Conservation (phyloP, 2,113 vertebrate species). For the Hippocampus guttulatus region DNA sequence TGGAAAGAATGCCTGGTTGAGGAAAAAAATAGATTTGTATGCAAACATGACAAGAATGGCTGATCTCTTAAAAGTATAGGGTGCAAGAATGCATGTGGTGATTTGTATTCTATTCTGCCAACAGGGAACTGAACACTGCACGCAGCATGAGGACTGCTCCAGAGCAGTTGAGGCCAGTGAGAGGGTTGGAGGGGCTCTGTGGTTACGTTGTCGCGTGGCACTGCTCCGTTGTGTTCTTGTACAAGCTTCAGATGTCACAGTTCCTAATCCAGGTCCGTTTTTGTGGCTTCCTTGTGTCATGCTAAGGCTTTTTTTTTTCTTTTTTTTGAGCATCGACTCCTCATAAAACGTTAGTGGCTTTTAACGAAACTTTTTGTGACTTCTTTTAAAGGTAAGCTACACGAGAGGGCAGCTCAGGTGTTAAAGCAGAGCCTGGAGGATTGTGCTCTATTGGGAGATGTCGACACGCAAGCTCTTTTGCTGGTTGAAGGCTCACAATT, state of each 20-base stretch:
- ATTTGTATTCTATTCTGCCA: slow-evolving; percentile 3
- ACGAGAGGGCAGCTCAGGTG: slow-evolving; percentile 66
- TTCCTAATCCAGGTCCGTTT: slow-evolving; percentile 13
- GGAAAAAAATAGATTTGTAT: background rate
- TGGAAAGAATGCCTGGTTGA: background rate
- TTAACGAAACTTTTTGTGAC: background rate
- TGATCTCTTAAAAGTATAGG: background rate
- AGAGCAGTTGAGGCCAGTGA: slow-evolving; percentile 68
- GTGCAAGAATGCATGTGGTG: background rate
- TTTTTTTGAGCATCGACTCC: too few species aligned
- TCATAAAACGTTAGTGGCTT: too few species aligned
- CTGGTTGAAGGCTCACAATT: slow-evolving; percentile 79
- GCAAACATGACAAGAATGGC: background rate
- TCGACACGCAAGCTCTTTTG: slow-evolving; percentile 77
- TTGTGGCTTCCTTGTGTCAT: background rate
- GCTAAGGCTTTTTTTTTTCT: background rate
- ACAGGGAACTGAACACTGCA: slow-evolving; percentile 21
- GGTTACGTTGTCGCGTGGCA: slow-evolving; percentile 78
- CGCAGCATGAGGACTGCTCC: slow-evolving; percentile 39
- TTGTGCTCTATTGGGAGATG: slow-evolving; percentile 76
- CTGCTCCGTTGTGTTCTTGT: slow-evolving; percentile 69
- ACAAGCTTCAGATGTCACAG: slow-evolving; percentile 60
- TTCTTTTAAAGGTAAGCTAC: slow-evolving; percentile 53
- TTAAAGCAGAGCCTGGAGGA: slow-evolving; percentile 78
- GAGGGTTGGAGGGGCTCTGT: slow-evolving; percentile 69